phyloP scores from a whole-genome alignment of 2,113 vertebrate genomes.

The Hydropotes inermis region DNA sequence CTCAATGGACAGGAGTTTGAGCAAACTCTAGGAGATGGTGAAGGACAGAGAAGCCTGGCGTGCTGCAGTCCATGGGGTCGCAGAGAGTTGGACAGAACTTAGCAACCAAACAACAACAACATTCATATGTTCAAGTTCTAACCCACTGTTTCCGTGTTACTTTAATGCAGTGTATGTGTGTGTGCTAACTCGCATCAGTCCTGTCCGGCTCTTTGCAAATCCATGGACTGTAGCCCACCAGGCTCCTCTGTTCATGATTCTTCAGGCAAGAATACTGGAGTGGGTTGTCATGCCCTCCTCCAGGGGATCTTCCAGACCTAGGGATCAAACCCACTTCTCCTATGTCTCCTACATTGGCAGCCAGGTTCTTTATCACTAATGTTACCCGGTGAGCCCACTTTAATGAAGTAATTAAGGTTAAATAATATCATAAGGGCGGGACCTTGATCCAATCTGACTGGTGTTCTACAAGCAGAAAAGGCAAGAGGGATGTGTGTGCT shows the following conservation, averaged over 20 bases:
- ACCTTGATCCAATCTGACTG: not conserved
- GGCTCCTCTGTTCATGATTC: not conserved
- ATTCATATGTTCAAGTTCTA: not conserved
- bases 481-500: too few relatives aligned
- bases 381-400: not conserved
- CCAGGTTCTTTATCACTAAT: not conserved
- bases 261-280: not conserved
- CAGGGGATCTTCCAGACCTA: not conserved
- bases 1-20: not conserved
- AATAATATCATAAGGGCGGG: not conserved
- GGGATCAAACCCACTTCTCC: not conserved
- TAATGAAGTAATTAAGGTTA: not conserved
- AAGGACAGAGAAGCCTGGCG: not conserved
- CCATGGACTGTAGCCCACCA: not conserved
- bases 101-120: not conserved
- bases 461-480: not conserved
- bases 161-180: not conserved
- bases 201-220: not conserved
- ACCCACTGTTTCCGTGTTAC: not conserved
- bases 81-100: not conserved
- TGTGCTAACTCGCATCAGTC: rapidly evolving
- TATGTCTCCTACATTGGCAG: not conserved
- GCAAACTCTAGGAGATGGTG: not conserved
- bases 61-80: not conserved
- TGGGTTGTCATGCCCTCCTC: not conserved